Evolutionary conservation across 1,140 invertebrate genomes (phyloP), one percentile per base, ranked within the genome.

Genomic region (Lerema accius): DNA sequence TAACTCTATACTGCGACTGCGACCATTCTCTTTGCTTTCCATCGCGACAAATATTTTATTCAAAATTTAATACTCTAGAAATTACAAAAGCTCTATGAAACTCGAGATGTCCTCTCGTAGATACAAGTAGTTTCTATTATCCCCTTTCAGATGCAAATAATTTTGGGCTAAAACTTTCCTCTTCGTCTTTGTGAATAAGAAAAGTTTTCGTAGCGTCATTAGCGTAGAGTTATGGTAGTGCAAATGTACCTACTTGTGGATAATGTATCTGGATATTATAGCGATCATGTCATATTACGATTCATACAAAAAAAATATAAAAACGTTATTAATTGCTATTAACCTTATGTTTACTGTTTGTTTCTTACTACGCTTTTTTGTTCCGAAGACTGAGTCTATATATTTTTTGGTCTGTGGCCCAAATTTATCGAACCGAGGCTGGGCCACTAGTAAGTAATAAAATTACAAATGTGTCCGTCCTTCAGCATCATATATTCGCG

Each of bases 141-240:
- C 56, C 62, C 67, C 68, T 78, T 80, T 78, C 64, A 71, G 66
- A 80, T 80, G 78, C 76, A 78, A 80, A 80, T 78, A 71, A 73
- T 78, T 76, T 78, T 63, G 66, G 62, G 37, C 40, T 48, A 58
- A 69, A 72, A 63, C 4, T 74, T 76, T 69, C 63, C 68, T 71
- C 70, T 72, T 69, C 63, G 50, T 56, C 65, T 75, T 76, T 78
- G 71, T 74, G 73, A 76, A 76, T 73, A 73, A 53, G 56, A 71
- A 68, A 71, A 67, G 59, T 69, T 71, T 75, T 70, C 63, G 55
- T 71, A 66, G 56, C 62, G 35, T 61, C 48, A 66, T 71, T 63
- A 76, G 62, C 26, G 58, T 69, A 53, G 23, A 51, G 43, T 69
- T 59, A 62, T 51, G 39, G 23, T 16, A 40, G 37, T 10, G n/a